These are phyloP conservation scores for Myodes glareolus DNA, from an alignment of 2,113 vertebrate genomes.

Conservation along the genomic window DNA sequence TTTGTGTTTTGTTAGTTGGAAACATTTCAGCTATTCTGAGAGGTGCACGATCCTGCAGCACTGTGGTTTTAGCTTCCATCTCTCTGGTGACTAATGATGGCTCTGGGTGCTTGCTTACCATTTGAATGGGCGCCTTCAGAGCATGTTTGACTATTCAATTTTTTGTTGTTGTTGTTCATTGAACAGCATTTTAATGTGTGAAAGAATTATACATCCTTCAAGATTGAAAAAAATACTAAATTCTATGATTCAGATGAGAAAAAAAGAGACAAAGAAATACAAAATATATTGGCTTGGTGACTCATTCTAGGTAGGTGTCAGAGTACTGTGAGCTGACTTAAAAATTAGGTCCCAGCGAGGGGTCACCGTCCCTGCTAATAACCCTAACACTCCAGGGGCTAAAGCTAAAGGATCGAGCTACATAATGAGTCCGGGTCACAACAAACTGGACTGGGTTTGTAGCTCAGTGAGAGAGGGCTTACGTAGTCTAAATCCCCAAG, in stretches of 20 bases:
- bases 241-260: neutral
- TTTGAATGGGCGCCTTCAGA: conserved; percentile 26
- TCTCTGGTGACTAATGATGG: neutral
- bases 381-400: neutral
- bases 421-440: neutral
- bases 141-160: neutral
- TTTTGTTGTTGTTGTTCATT: neutral
- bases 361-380: neutral
- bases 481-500: no score
- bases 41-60: neutral
- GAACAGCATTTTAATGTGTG: neutral
- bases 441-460: neutral
- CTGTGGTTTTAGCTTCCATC: neutral
- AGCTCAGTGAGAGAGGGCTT: neutral
- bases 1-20: neutral
- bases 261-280: neutral
- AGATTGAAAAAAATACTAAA: neutral
- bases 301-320: neutral
- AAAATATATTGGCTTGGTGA: neutral
- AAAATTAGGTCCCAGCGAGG: neutral
- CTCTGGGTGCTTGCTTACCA: neutral
- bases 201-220: neutral
- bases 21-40: neutral
- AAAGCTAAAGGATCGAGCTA: neutral
- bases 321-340: neutral